A percentile compares a stretch with the other conserved stretches of the same genome.
phyloP scores from a whole-genome alignment of 1,140 invertebrate species.

The Eriosoma lanigerum region DNA sequence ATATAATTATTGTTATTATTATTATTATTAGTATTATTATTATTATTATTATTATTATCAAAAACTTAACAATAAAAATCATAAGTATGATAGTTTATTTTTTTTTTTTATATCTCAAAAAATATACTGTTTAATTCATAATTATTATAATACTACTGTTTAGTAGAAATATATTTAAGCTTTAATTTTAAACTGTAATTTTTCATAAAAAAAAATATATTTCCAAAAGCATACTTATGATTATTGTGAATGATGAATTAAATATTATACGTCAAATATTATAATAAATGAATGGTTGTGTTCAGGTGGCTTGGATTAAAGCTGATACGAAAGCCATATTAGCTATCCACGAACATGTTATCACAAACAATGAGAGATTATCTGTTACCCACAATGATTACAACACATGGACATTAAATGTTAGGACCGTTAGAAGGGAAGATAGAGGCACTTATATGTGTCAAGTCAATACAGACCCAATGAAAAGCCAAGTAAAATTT shows the following conservation, averaged over 20 bases:
- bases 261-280: neutral
- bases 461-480: constrained; percentile 90
- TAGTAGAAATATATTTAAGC: too few relatives aligned
- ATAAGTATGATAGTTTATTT: constrained; percentile 17
- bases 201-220: too few relatives aligned
- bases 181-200: too few relatives aligned
- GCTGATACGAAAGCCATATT: constrained; percentile 88
- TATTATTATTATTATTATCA: neutral
- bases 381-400: constrained; percentile 83
- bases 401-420: constrained; percentile 85
- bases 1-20: neutral
- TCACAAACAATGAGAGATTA: constrained; percentile 84
- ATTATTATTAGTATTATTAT: too few relatives aligned
- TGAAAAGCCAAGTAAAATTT: constrained; percentile 81
- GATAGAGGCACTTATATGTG: constrained; percentile 89
- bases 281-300: constrained; percentile 4
- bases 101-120: too few relatives aligned
- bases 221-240: neutral
- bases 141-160: too few relatives aligned
- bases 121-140: too few relatives aligned
- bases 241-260: neutral
- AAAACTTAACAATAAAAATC: neutral
- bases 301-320: constrained; percentile 88
- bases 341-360: constrained; percentile 88
- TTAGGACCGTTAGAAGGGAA: constrained; percentile 75